Percentiles rank a stretch among this genome's conserved stretches.
Conservation (phyloP, 23 tunicate genomes). For the Phallusia fumigata region DNA sequence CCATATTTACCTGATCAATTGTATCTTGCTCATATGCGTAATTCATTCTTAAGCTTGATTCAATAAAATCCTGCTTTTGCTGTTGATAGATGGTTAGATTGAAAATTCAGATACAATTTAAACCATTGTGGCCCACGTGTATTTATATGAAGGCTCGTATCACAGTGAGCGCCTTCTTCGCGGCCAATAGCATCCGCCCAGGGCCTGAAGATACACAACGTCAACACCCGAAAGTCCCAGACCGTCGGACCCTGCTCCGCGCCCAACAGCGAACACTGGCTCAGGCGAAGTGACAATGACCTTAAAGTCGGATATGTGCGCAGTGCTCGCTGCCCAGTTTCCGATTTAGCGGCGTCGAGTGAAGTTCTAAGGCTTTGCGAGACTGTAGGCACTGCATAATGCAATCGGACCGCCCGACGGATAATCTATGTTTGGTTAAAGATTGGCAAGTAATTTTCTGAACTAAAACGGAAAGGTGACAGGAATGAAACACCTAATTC, state of each 20-base stretch:
- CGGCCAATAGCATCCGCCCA: background rate
- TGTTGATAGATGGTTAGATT: background rate
- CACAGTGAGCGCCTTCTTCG: background rate
- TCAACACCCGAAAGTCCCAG: slow-evolving; percentile 8
- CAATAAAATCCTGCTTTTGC: too few species aligned
- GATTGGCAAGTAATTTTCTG: too few species aligned
- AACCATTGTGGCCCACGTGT: background rate
- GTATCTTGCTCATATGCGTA: background rate
- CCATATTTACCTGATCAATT: background rate
- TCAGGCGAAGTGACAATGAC: background rate
- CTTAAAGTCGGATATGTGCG: slow-evolving; percentile 4
- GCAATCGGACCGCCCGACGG: too few species aligned
- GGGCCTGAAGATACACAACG: background rate
- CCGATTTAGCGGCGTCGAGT: background rate
- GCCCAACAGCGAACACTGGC: background rate
- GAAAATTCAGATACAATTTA: background rate
- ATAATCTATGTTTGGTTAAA: too few species aligned
- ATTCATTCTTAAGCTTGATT: background rate
- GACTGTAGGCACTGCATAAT: too few species aligned
- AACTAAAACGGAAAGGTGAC: too few species aligned
- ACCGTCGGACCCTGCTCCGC: background rate
- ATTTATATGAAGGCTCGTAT: background rate
- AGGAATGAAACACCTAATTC: too few species aligned
- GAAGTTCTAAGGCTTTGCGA: background rate
- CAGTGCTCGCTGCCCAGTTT: background rate